These are phyloP conservation scores for Oenanthe oenanthe DNA, from an alignment of 2,113 vertebrate genomes.

Conservation along the genomic window DNA sequence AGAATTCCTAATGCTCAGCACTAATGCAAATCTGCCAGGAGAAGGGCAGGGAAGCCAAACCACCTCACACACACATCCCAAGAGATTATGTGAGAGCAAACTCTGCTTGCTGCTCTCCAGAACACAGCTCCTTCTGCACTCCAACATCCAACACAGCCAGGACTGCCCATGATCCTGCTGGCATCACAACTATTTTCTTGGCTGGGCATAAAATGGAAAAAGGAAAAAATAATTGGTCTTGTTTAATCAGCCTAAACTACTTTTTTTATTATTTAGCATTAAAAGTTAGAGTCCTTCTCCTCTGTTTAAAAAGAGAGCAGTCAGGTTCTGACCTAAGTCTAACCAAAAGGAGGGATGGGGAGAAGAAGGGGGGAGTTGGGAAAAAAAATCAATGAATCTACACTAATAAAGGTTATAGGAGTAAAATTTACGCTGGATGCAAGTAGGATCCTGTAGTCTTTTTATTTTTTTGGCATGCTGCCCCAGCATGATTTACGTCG, in stretches of 20 bases:
- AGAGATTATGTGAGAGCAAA: neutral
- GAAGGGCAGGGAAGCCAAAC: neutral
- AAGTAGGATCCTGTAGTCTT: slow-evolving; percentile 74
- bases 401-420: slow-evolving; percentile 79
- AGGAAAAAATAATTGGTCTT: neutral
- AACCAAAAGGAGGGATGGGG: slow-evolving; percentile 34
- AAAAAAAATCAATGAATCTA: slow-evolving; percentile 78
- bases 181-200: accelerated
- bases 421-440: slow-evolving; percentile 76
- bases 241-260: neutral
- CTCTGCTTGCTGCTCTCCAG: neutral
- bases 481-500: slow-evolving; percentile 78
- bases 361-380: neutral
- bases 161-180: neutral
- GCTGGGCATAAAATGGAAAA: neutral
- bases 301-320: slow-evolving; percentile 64
- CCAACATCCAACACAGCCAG: neutral
- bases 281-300: slow-evolving; percentile 15
- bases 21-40: accelerated
- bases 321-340: slow-evolving; percentile 67
- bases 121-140: neutral
- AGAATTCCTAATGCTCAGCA: neutral
- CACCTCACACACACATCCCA: accelerated
- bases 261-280: neutral
- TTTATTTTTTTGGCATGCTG: slow-evolving; percentile 76